These are phyloP conservation scores for Heteractis magnifica DNA, from an alignment of 92 coral and sea anemone genomes.

Conservation along the genomic window DNA sequence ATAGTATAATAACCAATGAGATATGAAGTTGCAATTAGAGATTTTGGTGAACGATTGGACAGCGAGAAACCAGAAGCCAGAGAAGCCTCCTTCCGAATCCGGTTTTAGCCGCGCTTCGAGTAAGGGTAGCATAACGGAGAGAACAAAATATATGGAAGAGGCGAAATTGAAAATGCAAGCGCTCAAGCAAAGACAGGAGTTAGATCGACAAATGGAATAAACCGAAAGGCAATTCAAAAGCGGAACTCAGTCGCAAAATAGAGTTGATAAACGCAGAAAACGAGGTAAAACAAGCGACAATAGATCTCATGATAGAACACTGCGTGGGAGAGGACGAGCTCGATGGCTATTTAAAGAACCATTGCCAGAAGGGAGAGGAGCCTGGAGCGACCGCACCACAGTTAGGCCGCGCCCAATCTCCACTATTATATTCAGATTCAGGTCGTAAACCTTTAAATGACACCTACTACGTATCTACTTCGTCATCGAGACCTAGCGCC, in stretches of 20 bases:
- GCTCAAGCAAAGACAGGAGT: slow-evolving; percentile 52
- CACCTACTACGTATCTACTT: too few species aligned
- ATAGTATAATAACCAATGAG: slow-evolving; percentile 57
- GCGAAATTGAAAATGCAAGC: slow-evolving; percentile 50
- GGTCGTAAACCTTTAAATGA: too few species aligned
- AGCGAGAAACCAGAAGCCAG: slow-evolving; percentile 20
- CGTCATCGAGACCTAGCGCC: too few species aligned
- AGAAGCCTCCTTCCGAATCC: slow-evolving; percentile 52
- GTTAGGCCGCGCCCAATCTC: too few species aligned
- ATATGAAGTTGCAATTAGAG: slow-evolving; percentile 57
- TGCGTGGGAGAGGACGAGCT: background rate
- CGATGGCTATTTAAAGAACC: too few species aligned
- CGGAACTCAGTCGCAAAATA: slow-evolving; percentile 45
- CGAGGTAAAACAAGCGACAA: slow-evolving; percentile 39
- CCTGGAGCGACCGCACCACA: too few species aligned
- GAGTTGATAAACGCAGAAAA: slow-evolving; percentile 52
- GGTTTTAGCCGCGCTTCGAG: slow-evolving; percentile 43
- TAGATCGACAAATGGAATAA: slow-evolving; percentile 41
- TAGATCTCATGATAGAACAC: slow-evolving; percentile 42
- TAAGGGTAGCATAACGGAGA: slow-evolving; percentile 48
- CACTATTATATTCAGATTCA: too few species aligned
- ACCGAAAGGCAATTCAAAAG: slow-evolving; percentile 40
- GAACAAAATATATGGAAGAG: slow-evolving; percentile 35
- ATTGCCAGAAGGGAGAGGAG: too few species aligned
- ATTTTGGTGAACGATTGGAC: slow-evolving; percentile 30